Percentiles rank a stretch among this genome's conserved stretches.
These are phyloP conservation scores for Pseudomugil tenellus DNA, from an alignment of 2,797 vertebrate genomes.

Conservation along the genomic window DNA sequence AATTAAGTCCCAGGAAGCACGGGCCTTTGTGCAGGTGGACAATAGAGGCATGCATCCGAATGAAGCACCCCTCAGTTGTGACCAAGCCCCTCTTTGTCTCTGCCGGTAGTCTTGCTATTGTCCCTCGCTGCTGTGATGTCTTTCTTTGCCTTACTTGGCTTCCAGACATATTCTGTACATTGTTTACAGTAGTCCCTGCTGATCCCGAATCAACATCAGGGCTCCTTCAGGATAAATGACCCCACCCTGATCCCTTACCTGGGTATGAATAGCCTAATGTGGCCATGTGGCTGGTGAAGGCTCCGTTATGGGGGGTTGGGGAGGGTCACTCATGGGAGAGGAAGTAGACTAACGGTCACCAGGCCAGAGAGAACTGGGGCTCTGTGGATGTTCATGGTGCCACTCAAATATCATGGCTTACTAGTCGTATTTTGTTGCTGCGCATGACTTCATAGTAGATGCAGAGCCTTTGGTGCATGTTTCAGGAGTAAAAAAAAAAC, in stretches of 20 bases:
- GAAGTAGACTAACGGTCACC: constrained; percentile 78
- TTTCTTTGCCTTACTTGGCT: constrained; percentile 62
- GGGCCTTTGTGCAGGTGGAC: constrained; percentile 81
- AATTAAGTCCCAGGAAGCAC: constrained; percentile 76
- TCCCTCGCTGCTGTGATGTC: constrained; percentile 70
- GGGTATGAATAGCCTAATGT: constrained; percentile 36
- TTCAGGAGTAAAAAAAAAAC: constrained; percentile 8
- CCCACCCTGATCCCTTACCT: constrained; percentile 35
- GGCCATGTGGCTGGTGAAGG: constrained; percentile 45
- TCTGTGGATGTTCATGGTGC: constrained; percentile 48
- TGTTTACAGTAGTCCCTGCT: constrained; percentile 41
- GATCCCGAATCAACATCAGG: neutral
- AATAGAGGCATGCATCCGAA: constrained; percentile 77
- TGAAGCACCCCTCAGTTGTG: constrained; percentile 72
- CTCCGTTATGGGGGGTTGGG: constrained; percentile 49
- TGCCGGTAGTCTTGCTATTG: constrained; percentile 61
- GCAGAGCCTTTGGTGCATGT: constrained; percentile 18
- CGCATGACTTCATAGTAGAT: constrained; percentile 34
- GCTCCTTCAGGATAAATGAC: constrained; percentile 10
- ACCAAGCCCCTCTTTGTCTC: constrained; percentile 76
- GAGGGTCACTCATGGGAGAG: constrained; percentile 68
- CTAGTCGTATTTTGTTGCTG: constrained; percentile 23
- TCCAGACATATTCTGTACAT: constrained; percentile 47
- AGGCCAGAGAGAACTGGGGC: constrained; percentile 42
- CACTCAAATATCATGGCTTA: constrained; percentile 52